Percentiles rank a stretch among this genome's conserved stretches.
These are phyloP conservation scores for Molossus molossus DNA, from an alignment of 2,797 vertebrate genomes.

Conservation along the genomic window DNA sequence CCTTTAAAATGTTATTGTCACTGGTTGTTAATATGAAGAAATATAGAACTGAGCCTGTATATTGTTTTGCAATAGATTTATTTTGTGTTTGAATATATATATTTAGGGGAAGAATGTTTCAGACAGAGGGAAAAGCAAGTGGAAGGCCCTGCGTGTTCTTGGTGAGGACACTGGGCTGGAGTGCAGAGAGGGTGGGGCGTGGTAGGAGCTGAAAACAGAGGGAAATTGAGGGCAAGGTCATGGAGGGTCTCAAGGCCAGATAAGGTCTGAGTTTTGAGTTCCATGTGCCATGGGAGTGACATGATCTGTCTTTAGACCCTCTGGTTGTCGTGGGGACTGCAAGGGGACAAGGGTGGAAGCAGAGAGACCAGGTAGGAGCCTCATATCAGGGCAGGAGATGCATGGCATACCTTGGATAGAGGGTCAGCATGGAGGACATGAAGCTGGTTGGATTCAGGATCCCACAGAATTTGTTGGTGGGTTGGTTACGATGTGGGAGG, in stretches of 20 bases:
- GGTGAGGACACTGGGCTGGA: neutral
- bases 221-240: neutral
- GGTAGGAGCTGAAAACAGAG: neutral
- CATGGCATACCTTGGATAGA: neutral
- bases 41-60: neutral
- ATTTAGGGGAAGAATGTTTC: neutral
- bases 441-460: neutral
- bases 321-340: neutral
- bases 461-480: neutral
- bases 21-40: constrained; percentile 1
- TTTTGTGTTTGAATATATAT: neutral
- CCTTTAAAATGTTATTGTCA: neutral
- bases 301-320: neutral
- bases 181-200: too few species aligned
- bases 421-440: neutral
- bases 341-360: neutral
- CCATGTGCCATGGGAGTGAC: neutral
- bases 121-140: neutral
- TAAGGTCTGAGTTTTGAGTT: constrained; percentile 1
- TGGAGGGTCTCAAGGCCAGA: neutral
- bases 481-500: neutral
- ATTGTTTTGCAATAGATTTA: neutral
- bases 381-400: neutral
- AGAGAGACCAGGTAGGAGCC: neutral
- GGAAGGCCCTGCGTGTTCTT: neutral